Evolutionary conservation across 2,797 vertebrate genomes (phyloP).

Genomic region (Danio choprae): DNA sequence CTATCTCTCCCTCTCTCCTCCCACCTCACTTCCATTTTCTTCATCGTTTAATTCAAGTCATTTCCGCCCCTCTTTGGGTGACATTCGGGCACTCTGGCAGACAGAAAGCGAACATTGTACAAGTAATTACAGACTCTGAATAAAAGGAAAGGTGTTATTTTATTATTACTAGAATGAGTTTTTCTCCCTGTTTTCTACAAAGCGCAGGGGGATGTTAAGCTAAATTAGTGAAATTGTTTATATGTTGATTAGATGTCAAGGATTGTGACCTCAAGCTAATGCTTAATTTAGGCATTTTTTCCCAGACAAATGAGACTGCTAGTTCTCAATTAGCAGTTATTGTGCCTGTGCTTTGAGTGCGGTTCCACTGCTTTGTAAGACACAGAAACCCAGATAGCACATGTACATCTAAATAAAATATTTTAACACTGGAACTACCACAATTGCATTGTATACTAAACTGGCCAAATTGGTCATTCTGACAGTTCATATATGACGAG

Average conservation of each 20-base stretch:
- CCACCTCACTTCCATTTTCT: conserved; percentile 50
- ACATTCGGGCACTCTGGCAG: conserved; percentile 36
- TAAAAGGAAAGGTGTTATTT: neutral
- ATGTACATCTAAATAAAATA: no score
- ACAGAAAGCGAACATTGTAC: conserved; percentile 16
- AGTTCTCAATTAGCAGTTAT: neutral
- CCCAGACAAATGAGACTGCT: neutral
- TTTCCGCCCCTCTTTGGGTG: conserved; percentile 4
- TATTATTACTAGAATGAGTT: neutral
- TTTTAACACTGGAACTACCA: no score
- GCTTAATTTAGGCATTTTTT: neutral
- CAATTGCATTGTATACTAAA: no score
- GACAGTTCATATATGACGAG: no score
- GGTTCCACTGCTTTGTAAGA: neutral
- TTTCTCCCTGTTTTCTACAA: neutral
- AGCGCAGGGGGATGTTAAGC: neutral
- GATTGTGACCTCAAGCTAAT: conserved; percentile 8
- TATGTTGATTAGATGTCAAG: conserved; percentile 25
- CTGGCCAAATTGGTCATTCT: no score
- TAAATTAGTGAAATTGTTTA: conserved; percentile 22
- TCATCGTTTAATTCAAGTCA: conserved; percentile 41
- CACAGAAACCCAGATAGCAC: no score
- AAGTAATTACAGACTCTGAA: conserved; percentile 7
- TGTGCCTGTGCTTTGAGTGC: neutral
- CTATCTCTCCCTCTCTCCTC: conserved; percentile 29